Base-by-base conservation (phyloP, 30 jellyfish, hydroid and myxozoan genomes). In the Nemopilema nomurai region DNA sequence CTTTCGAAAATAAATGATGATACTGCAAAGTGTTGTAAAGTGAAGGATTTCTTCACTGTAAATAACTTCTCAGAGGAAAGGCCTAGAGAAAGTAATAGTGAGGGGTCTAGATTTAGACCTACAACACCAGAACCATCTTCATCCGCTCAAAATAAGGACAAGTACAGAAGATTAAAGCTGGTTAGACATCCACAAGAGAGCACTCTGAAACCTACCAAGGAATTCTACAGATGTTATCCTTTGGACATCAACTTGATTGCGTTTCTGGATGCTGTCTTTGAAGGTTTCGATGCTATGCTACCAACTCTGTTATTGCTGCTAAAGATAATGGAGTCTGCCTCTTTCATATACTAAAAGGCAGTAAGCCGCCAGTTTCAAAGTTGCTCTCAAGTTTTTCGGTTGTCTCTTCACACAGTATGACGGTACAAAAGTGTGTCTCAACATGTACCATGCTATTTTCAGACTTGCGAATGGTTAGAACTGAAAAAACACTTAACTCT, bases 321-420 rank as follows among this genome's bases (percentile, higher is more conserved):
- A 63, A 33, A 80, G 89, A 80, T 80, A 63, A 62, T 65, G 89
- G 89, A 0, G 89, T 67, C 33, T 70, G 72, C 28, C 81, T 80
- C 0, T 80, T 62, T 66, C 9, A 49, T 67, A 80, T 80, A 81
- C 81, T 80, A 4, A 79, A 71, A 65, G 81, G 89, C 66, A 62
- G 89, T 81, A 80, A 7, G 89, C 89, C 64, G 89, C 82, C 82
- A 80, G 29, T 80, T 20, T 24, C 89, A 26, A 65, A 80, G 71
- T 6, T 80, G 82, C 70, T 80, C 70, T 80, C 69, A 26, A 28
- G 81, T 80, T 80, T 80, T 26, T 62, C 71, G 18, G 89, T 80
- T 51, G 82, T 80, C 1, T 80, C 71, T 23, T 72, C 81, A 28
- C 89, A 64, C 71, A 80, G 81, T 53, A 64, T 80, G 80, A 62